Base-by-base conservation (phyloP, 2,888 invertebrate species). In the Nephrotoma flavescens region DNA sequence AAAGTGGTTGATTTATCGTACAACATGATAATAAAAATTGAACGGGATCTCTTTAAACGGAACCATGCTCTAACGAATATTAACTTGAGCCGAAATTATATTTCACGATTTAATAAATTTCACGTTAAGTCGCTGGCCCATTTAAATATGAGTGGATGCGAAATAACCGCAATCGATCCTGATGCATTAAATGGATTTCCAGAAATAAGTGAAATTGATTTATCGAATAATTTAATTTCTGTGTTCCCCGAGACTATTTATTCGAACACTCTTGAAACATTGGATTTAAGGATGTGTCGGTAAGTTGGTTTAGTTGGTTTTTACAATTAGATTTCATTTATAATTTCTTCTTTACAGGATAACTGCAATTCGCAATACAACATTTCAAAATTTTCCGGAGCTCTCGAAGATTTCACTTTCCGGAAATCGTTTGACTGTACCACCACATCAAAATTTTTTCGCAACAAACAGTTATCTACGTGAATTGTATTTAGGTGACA, bases 401-500 rank as follows among this genome's bases (percentile, higher is more conserved):
- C 90, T 96, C 86, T 92, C 92, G 12, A 92, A 92, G 42, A 89
- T 96, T 15, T 93, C 94, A 88, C 92, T 96, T n/a, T 93, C 94
- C 87, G 95, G 95, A 47, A 96, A 96, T 90, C 93, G 95, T 87
- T 92, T 96, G 88, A 95, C 94, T 0, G 93, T 93, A 86, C 93
- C 94, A 52, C 93, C 95, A 91, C 92, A 92, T 52, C 92, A 92
- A 6, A 91, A 92, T 0, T 93, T 93, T 89, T 96, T 96, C 89
- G 92, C 92, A 0, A 92, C 92, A 2, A 95, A 95, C 90, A 91
- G 92, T 9, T 93, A 93, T 88, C 90, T 95, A 84, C 92, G 92
- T 87, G 92, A 92, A 86, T 90, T 96, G n/a, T 92, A 93, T 89
- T 89, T 96, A 85, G 93, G 93, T 15, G 95, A 96, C 89, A 96